Evolutionary conservation across 2,113 vertebrate species (phyloP), one percentile per base, ranked within the genome.

Genomic region (Gymnorhina tibicen): DNA sequence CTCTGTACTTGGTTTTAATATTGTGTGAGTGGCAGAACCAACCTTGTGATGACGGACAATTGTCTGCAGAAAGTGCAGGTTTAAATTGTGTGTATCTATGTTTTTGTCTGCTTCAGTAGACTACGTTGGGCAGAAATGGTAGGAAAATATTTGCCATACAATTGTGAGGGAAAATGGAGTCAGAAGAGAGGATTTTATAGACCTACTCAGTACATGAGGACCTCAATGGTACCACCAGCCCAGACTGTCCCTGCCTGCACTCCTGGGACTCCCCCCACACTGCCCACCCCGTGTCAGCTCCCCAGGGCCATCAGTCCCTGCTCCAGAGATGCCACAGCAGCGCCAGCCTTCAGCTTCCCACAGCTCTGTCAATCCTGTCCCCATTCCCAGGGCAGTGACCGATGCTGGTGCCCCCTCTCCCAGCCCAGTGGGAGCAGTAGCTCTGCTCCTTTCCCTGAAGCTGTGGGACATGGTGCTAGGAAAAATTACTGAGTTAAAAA

Each of bases 391-490:
- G 11, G 12, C 6, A 13, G 53, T 41, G 52, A 35, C 21, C 0
- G 1, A 7, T 72, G 42, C 39, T 21, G 2, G 22, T 49, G 16
- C 3, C 4, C 33, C 62, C 4, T 2, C 27, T 56, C 14, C 59
- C n/a, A 24, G 63, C 19, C 55, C 2, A 2, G 33, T 2, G 1
- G 10, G 6, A 75, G 76, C 26, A 69, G 60, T 33, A 44, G 41
- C 42, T 78, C 83, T 86, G 83, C 27, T 91, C 23, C 52, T 92
- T 81, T 7, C 0, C 41, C 47, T 42, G 19, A 49, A 78, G 59
- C 11, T 33, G 7, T 21, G 27, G n/a, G 18, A 39, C 19, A 27
- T 0, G 0, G 13, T 7, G 28, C 32, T 53, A 26, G 24, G 47
- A 63, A 78, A 83, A 78, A 68, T 18, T 77, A 55, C 42, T 14